phyloP scores from a whole-genome alignment of 2,113 vertebrate genomes.

The Vidua macroura region DNA sequence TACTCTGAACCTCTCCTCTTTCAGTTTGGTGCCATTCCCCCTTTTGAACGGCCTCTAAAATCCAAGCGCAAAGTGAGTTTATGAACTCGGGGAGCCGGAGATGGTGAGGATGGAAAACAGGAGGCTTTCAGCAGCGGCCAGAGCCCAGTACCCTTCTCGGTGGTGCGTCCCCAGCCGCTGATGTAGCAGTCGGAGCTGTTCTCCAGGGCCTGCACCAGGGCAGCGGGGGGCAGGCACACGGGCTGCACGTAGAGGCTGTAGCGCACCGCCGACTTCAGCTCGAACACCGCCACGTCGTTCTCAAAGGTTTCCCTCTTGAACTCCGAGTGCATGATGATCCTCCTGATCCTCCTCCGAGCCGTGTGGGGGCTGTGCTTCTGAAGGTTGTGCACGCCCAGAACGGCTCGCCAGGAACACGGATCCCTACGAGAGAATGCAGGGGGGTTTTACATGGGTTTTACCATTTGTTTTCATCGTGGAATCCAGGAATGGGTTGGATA shows the following conservation, averaged over 20 bases:
- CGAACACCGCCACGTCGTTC: neutral
- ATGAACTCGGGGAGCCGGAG: rapidly evolving
- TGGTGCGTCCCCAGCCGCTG: neutral
- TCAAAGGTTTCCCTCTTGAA: neutral
- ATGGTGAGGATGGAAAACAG: rapidly evolving
- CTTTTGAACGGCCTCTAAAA: neutral
- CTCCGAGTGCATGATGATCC: neutral
- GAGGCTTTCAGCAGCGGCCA: neutral
- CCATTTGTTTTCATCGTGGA: rapidly evolving
- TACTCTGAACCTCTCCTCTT: neutral
- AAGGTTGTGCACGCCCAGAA: neutral
- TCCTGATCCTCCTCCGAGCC: neutral
- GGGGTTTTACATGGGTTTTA: neutral
- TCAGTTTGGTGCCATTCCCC: neutral
- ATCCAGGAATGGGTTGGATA: too few relatives aligned
- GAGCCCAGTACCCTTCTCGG: neutral
- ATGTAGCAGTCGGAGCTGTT: neutral
- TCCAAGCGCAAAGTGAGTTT: rapidly evolving
- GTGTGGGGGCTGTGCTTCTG: neutral
- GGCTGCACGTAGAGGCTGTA: neutral
- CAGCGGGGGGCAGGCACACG: neutral
- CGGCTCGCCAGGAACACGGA: neutral
- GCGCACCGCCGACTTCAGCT: neutral
- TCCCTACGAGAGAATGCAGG: neutral
- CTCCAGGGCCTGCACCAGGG: neutral